phyloP scores from a whole-genome alignment of 2,888 invertebrate genomes.

The Lithosia quadra region DNA sequence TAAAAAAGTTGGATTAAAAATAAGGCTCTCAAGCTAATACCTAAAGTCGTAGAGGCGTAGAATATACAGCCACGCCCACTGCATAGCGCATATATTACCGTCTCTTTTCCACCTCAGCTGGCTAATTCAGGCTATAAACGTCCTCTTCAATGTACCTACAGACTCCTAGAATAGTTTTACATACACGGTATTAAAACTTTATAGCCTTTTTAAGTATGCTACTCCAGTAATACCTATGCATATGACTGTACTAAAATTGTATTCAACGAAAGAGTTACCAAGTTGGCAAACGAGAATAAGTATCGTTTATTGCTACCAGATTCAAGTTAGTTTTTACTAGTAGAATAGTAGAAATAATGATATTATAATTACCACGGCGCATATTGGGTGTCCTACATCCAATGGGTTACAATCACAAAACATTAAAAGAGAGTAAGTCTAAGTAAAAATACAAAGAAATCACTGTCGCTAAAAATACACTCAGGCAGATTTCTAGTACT shows the following conservation, averaged over 20 bases:
- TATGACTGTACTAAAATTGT: neutral
- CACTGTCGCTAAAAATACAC: too few species aligned
- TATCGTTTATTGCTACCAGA: too few species aligned
- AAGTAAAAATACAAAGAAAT: too few species aligned
- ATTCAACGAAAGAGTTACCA: neutral
- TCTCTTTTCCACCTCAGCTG: constrained; percentile 60
- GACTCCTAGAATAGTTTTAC: constrained; percentile 45
- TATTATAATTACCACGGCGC: too few species aligned
- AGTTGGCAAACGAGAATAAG: neutral
- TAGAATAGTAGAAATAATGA: too few species aligned
- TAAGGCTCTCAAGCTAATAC: constrained; percentile 41
- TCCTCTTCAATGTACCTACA: constrained; percentile 41
- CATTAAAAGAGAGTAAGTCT: too few species aligned
- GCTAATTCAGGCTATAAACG: constrained; percentile 54
- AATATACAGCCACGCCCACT: constrained; percentile 68
- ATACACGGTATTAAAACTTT: constrained; percentile 43
- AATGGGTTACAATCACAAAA: too few species aligned
- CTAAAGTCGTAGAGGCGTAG: constrained; percentile 57
- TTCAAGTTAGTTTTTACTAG: too few species aligned
- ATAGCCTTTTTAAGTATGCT: constrained; percentile 39
- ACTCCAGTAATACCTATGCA: constrained; percentile 22
- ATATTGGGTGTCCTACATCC: too few species aligned
- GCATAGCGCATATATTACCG: constrained; percentile 62
- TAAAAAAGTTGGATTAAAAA: constrained; percentile 27
- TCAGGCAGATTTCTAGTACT: too few species aligned